These are phyloP conservation scores for Tragelaphus scriptus DNA, from an alignment of 2,113 vertebrate genomes.

Conservation along the genomic window DNA sequence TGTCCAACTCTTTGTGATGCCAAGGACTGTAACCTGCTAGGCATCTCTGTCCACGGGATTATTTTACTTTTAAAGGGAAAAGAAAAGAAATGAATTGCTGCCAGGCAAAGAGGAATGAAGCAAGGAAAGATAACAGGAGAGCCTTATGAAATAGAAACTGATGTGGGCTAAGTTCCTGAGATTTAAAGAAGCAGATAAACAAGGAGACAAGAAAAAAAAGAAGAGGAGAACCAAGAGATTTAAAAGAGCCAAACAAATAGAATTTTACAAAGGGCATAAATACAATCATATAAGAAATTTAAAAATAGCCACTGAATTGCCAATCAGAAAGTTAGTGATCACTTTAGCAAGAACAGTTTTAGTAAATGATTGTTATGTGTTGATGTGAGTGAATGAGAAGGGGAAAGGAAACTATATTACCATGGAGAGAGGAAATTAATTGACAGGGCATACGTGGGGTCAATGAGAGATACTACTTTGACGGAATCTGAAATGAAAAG, in stretches of 20 bases:
- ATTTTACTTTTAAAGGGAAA: not conserved
- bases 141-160: not conserved
- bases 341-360: not conserved
- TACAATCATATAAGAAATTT: not conserved
- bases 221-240: not conserved
- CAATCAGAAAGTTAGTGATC: not conserved
- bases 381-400: not conserved
- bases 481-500: too few relatives aligned
- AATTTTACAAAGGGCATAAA: not conserved
- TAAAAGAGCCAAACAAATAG: not conserved
- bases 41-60: not conserved
- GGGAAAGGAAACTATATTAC: not conserved
- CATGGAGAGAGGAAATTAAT: not conserved
- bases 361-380: not conserved
- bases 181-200: not conserved
- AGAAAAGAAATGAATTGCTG: not conserved
- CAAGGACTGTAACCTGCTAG: not conserved
- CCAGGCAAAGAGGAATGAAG: not conserved
- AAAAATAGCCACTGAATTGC: not conserved
- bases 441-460: too few relatives aligned
- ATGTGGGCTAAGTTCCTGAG: not conserved
- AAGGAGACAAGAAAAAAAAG: not conserved
- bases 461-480: not conserved
- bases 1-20: rapidly evolving
- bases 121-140: not conserved